Conservation (phyloP, 2,113 vertebrate genomes). For the Takifugu flavidus region DNA sequence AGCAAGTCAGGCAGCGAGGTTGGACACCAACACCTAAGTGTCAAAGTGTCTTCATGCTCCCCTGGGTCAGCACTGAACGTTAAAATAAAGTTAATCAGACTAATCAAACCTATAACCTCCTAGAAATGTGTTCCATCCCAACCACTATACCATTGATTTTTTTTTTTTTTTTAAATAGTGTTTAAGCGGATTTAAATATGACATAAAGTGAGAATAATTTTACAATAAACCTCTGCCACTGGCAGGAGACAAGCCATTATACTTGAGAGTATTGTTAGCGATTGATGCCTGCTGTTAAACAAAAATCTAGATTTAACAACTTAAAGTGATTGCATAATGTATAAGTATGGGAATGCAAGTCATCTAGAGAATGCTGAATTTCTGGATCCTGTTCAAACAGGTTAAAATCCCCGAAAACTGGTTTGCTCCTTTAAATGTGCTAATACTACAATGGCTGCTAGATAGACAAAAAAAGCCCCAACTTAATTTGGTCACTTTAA, state of each 20-base stretch:
- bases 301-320: conserved; percentile 17
- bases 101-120: conserved; percentile 2
- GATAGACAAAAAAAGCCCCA: conserved; percentile 21
- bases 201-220: conserved; percentile 22
- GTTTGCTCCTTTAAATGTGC: conserved; percentile 20
- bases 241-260: conserved; percentile 10
- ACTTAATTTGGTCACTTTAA: conserved; percentile 73
- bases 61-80: conserved; percentile 14
- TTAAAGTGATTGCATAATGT: conserved; percentile 50
- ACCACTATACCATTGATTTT: conserved; percentile 4
- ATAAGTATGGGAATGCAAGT: conserved; percentile 39
- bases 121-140: conserved; percentile 4
- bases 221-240: conserved; percentile 12
- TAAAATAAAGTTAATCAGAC: not conserved
- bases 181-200: conserved; percentile 18
- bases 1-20: conserved; percentile 19
- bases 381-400: not conserved
- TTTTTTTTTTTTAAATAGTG: conserved; percentile 27
- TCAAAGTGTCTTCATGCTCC: conserved; percentile 10
- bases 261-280: conserved; percentile 28
- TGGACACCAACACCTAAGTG: not conserved
- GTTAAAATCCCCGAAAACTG: conserved; percentile 16
- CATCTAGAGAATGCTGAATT: conserved; percentile 10
- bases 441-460: conserved; percentile 45
- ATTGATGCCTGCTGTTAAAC: not conserved